Base-by-base conservation (phyloP, 2,113 vertebrate species). In the Syngnathoides biaculeatus region DNA sequence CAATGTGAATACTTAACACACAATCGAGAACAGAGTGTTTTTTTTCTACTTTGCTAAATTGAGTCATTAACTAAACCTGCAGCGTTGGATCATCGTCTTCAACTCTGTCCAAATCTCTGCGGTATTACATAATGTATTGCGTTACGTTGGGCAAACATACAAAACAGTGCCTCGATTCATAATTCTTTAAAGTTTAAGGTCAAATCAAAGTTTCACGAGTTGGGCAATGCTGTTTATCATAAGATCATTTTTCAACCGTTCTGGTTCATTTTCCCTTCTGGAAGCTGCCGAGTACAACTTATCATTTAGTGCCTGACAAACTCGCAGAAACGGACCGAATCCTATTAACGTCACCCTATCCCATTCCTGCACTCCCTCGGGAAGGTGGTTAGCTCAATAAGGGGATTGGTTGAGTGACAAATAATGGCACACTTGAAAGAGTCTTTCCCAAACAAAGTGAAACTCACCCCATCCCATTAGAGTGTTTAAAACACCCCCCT, bases 81-180 rank as follows among this genome's bases (percentile, higher is more conserved):
- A 72, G 43, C 57, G 69, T 19, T 40, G 39, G 65, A 9, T 74
- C 76, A 72, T 65, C 24, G 15, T 35, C 27, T 17, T 24, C 35
- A 35, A 2, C 1, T 47, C 65, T 58, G 65, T 42, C 57, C 65
- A n/a, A n/a, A 17, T 64, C 22, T 62, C 55, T 55, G 26, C 26
- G 20, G 14, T 64, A 39, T 75, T 84, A 79, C 75, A 83, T 79
- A 76, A 84, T 75, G 68, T 68, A 78, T 79, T 81, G 74, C 52
- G 47, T 69, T 61, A 58, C 68, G 55, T 67, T 71, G 35, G 67
- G 57, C 60, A 47, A 65, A 65, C 64, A 73, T 53, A 26, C n/a
- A 73, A 42, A 72, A 71, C 27, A 66, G 1, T 56, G 45, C 10
- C 61, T 56, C 17, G 52, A 24, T 17, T 59, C 43, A 58, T 43